Percentiles rank a stretch among this genome's conserved stretches.
Evolutionary conservation across 2,113 vertebrate species (phyloP).

Genomic region (Ageneiosus marmoratus): DNA sequence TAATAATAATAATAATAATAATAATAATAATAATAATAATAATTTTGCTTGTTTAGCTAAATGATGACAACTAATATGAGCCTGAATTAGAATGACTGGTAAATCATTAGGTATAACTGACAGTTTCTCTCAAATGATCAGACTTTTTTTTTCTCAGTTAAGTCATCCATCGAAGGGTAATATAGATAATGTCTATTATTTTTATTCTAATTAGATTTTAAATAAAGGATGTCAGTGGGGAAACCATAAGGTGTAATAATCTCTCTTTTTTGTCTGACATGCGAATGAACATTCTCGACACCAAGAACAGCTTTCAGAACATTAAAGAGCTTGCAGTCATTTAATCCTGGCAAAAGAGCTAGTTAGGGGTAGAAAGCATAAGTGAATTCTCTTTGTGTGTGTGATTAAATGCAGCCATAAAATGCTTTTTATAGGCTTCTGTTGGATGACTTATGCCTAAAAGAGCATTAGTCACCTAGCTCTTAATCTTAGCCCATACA

Average conservation of each 20-base stretch:
- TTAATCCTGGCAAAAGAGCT: slow-evolving; percentile 24
- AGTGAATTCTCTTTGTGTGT: slow-evolving; percentile 28
- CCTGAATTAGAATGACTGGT: slow-evolving; percentile 41
- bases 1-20: too few relatives aligned
- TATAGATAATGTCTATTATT: slow-evolving; percentile 43
- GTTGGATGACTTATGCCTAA: slow-evolving; percentile 41
- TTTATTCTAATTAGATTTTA: slow-evolving; percentile 47
- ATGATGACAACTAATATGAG: slow-evolving; percentile 8
- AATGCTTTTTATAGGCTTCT: slow-evolving; percentile 48
- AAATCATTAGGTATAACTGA: slow-evolving; percentile 55
- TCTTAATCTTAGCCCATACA: slow-evolving; percentile 20
- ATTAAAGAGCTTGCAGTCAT: slow-evolving; percentile 27
- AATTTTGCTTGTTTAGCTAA: too few relatives aligned
- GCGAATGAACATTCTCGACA: slow-evolving; percentile 10
- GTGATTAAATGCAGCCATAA: slow-evolving; percentile 23
- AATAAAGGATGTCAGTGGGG: slow-evolving; percentile 33
- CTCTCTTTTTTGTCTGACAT: neutral
- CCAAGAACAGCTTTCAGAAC: slow-evolving; percentile 18
- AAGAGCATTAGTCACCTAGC: slow-evolving; percentile 48
- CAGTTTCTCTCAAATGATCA: slow-evolving; percentile 46
- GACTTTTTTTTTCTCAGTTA: slow-evolving; percentile 39
- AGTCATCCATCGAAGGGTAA: slow-evolving; percentile 52
- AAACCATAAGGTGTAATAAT: slow-evolving; percentile 24
- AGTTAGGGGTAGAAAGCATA: neutral
- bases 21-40: too few relatives aligned